Conservation (phyloP, 53 echinoderm and acorn worm species). For the Echinarachnius parma region DNA sequence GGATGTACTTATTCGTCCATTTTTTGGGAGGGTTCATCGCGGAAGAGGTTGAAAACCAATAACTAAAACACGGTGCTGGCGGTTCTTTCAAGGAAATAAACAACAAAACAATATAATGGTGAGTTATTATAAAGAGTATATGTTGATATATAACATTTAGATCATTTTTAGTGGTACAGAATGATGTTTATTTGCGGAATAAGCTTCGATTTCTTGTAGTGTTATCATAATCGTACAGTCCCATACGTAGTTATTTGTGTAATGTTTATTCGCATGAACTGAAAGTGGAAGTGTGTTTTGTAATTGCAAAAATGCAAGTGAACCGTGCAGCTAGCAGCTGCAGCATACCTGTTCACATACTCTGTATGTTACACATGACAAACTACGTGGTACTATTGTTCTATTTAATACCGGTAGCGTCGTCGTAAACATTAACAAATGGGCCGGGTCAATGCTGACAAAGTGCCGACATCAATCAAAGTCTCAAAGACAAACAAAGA, state of each 20-base stretch:
- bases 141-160: neutral
- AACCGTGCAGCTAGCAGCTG: too few species aligned
- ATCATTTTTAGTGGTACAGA: too few species aligned
- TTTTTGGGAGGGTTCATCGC: constrained; percentile 44
- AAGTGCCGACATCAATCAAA: too few species aligned
- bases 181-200: neutral
- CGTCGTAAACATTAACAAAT: too few species aligned
- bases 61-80: constrained; percentile 6
- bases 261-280: neutral
- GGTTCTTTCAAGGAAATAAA: neutral
- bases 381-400: too few species aligned
- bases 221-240: neutral
- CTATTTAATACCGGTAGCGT: too few species aligned
- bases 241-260: constrained; percentile 14
- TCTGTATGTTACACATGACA: too few species aligned
- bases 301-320: neutral
- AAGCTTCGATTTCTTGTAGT: neutral
- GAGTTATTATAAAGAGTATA: neutral
- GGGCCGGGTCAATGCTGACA: too few species aligned
- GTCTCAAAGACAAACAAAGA: too few species aligned
- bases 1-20: constrained; percentile 41
- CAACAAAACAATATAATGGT: constrained; percentile 18
- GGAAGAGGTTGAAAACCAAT: constrained; percentile 7
- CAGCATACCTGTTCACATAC: too few species aligned
- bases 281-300: neutral